phyloP scores from a whole-genome alignment of 2,797 vertebrate species.

The Mycteria americana region DNA sequence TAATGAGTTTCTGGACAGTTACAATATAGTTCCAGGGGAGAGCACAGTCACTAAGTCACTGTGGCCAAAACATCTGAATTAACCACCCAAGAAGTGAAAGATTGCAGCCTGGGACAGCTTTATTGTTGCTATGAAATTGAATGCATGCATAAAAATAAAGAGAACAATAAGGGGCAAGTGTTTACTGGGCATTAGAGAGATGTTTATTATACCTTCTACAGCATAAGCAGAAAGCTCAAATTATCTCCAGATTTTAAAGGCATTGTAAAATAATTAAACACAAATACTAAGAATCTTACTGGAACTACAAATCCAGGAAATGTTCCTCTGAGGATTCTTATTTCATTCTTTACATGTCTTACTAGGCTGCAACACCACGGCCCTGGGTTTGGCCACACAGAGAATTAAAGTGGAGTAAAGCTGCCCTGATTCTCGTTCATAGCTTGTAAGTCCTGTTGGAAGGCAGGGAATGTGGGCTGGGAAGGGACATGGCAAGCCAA shows the following conservation, averaged over 20 bases:
- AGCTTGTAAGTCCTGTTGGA: not conserved
- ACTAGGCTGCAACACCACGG: not conserved
- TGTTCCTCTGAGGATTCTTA: conserved; percentile 30
- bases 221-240: conserved; percentile 54
- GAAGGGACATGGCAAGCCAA: not conserved
- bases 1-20: conserved; percentile 2
- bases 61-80: conserved; percentile 9
- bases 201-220: conserved; percentile 61
- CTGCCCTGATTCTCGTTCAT: not conserved
- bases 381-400: not conserved
- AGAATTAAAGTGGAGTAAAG: not conserved
- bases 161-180: conserved; percentile 41
- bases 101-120: conserved; percentile 53
- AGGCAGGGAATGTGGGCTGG: not conserved
- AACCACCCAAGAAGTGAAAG: conserved; percentile 60
- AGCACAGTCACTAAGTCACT: not conserved
- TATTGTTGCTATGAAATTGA: conserved; percentile 67
- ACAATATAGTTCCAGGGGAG: not conserved
- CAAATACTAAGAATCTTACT: conserved; percentile 32
- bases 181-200: conserved; percentile 58
- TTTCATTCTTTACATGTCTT: conserved; percentile 28
- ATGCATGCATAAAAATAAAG: conserved; percentile 65
- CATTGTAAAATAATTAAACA: conserved; percentile 58
- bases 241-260: conserved; percentile 66
- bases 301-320: conserved; percentile 50